phyloP scores from a whole-genome alignment of 2,888 invertebrate genomes.

The Anaspis maculata region DNA sequence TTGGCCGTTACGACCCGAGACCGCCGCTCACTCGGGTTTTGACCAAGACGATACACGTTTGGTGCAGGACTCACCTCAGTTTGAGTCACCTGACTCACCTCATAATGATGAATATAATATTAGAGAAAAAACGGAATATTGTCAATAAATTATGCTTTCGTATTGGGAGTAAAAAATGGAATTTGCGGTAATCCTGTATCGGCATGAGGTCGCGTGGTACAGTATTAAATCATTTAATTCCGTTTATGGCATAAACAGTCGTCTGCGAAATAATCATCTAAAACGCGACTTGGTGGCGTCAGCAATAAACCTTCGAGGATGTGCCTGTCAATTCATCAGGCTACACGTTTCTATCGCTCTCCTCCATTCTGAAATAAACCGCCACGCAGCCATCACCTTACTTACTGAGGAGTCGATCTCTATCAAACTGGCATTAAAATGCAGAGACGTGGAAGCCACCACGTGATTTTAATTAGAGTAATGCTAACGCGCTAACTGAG shows the following conservation, averaged over 20 bases:
- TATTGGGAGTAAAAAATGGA: not conserved
- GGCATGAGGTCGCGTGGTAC: not conserved
- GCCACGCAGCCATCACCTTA: too few relatives aligned
- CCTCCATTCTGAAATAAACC: too few relatives aligned
- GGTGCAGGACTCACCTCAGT: too few relatives aligned
- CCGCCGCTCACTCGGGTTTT: too few relatives aligned
- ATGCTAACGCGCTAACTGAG: constrained; percentile 20
- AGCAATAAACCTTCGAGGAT: constrained; percentile 31
- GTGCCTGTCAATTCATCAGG: constrained; percentile 29
- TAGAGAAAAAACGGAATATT: too few relatives aligned
- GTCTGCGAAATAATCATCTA: constrained; percentile 24
- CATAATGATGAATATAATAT: too few relatives aligned
- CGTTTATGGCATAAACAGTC: constrained; percentile 20
- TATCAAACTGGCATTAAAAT: not conserved
- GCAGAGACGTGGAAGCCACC: constrained; percentile 9
- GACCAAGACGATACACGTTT: too few relatives aligned
- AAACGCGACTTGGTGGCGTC: constrained; percentile 30
- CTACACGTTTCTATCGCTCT: too few relatives aligned
- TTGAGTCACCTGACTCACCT: too few relatives aligned
- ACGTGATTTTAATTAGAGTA: constrained; percentile 27
- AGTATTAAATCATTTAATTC: constrained; percentile 3
- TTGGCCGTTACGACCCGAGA: too few relatives aligned
- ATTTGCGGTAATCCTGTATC: not conserved
- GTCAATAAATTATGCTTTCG: too few relatives aligned
- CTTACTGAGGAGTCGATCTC: too few relatives aligned